A percentile compares a stretch with the other conserved stretches of the same genome.
Evolutionary conservation across 1,140 invertebrate species (phyloP).

Genomic region (Bombus turneri): DNA sequence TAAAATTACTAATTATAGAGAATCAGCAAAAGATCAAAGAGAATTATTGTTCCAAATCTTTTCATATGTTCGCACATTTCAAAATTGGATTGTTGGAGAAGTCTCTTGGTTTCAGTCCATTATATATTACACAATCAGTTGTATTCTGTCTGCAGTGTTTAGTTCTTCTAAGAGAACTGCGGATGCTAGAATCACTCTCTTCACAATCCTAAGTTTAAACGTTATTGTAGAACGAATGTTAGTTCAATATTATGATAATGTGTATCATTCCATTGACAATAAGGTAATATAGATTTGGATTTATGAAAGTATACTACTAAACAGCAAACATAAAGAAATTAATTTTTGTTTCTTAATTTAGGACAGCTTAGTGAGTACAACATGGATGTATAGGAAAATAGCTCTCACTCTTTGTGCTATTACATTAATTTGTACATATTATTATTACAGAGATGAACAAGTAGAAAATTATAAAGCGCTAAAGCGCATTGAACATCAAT

Average conservation of each 20-base stretch:
- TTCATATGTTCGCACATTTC: conserved; percentile 83
- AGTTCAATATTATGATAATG: conserved; percentile 72
- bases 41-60: conserved; percentile 84
- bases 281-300: conserved; percentile 60
- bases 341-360: conserved; percentile 34
- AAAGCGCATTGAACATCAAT: conserved; percentile 71
- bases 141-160: conserved; percentile 82
- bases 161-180: conserved; percentile 83
- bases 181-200: conserved; percentile 82
- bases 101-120: conserved; percentile 85
- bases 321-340: background rate
- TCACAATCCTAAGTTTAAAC: conserved; percentile 82
- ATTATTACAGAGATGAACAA: conserved; percentile 69
- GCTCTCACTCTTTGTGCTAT: conserved; percentile 66
- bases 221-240: conserved; percentile 76
- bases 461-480: conserved; percentile 71
- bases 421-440: conserved; percentile 72
- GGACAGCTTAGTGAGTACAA: conserved; percentile 64
- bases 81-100: conserved; percentile 84
- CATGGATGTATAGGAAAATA: conserved; percentile 74
- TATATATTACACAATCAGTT: conserved; percentile 82
- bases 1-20: conserved; percentile 62
- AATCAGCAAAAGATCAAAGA: conserved; percentile 83
- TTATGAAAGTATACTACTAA: background rate
- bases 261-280: conserved; percentile 54